Percentiles rank a stretch among this genome's conserved stretches.
Evolutionary conservation across 2,888 invertebrate species (phyloP).

Genomic region (Xylota segnis): DNA sequence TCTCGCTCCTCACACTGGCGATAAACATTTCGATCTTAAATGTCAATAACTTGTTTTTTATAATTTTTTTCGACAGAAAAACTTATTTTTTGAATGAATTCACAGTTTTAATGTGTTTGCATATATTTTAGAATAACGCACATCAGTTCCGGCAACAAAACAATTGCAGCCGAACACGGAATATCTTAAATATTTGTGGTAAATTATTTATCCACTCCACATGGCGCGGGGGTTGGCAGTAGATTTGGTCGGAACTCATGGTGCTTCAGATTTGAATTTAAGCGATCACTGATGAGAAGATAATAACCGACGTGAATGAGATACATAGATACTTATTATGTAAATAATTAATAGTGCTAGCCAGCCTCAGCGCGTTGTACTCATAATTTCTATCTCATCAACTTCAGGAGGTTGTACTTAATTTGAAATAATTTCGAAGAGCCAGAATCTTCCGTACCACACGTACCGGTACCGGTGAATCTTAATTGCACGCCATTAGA

Average conservation of each 20-base stretch:
- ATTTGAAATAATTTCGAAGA: background rate
- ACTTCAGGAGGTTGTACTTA: background rate
- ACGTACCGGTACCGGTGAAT: slow-evolving; percentile 46
- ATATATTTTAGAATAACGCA: slow-evolving; percentile 11
- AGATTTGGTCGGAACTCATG: background rate
- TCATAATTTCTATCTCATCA: slow-evolving; percentile 5
- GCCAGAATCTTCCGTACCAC: slow-evolving; percentile 29
- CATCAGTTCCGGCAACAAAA: slow-evolving; percentile 47
- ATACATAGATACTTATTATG: background rate
- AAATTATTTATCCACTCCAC: slow-evolving; percentile 5
- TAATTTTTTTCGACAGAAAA: slow-evolving; percentile 1
- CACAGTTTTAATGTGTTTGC: slow-evolving; percentile 15
- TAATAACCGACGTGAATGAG: slow-evolving; percentile 10
- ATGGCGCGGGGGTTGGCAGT: background rate
- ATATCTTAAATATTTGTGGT: slow-evolving; percentile 8
- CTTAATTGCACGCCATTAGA: slow-evolving; percentile 36
- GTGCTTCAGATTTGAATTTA: background rate
- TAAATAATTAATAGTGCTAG: slow-evolving; percentile 3
- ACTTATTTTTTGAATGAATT: slow-evolving; percentile 26
- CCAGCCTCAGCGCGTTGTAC: background rate
- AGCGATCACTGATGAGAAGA: background rate
- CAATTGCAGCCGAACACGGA: slow-evolving; percentile 21
- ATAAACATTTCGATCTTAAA: slow-evolving; percentile 3
- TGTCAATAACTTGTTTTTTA: slow-evolving; percentile 33
- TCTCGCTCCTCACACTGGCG: background rate